Evolutionary conservation across 2,797 vertebrate genomes (phyloP).

Genomic region (Brachyrhaphis roseni): DNA sequence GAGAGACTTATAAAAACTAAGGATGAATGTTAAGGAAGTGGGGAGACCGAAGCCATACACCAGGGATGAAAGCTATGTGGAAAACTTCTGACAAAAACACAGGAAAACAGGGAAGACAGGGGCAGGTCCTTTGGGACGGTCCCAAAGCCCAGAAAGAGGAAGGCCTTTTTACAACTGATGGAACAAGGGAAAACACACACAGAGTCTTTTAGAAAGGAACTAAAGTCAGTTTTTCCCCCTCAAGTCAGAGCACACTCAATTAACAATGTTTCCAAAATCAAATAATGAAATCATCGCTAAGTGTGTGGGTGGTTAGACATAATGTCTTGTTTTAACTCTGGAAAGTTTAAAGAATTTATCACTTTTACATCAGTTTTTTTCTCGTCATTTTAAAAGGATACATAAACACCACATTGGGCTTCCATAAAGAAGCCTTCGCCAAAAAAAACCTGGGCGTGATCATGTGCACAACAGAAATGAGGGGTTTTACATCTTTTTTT

Average conservation of each 20-base stretch:
- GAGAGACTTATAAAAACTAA: conserved; percentile 36
- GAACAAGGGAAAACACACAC: conserved; percentile 57
- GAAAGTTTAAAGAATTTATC: conserved; percentile 25
- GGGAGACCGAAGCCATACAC: conserved; percentile 57
- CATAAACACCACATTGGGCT: conserved; percentile 34
- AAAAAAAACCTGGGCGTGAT: conserved; percentile 52
- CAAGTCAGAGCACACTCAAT: conserved; percentile 28
- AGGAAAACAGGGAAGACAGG: conserved; percentile 71
- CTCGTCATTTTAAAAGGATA: conserved; percentile 24
- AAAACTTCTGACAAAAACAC: conserved; percentile 75
- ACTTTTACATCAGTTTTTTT: conserved; percentile 41
- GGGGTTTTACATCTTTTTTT: conserved; percentile 65
- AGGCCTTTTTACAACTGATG: conserved; percentile 50
- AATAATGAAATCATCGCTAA: conserved; percentile 22
- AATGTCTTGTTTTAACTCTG: conserved; percentile 36
- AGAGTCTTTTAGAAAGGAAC: conserved; percentile 32
- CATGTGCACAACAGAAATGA: conserved; percentile 63
- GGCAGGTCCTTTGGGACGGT: conserved; percentile 66
- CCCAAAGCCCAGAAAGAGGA: conserved; percentile 52
- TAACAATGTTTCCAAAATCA: conserved; percentile 20
- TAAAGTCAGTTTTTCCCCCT: conserved; percentile 51
- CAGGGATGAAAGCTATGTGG: conserved; percentile 65
- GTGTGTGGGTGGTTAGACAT: conserved; percentile 36
- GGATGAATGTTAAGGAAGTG: conserved; percentile 53
- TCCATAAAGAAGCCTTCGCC: conserved; percentile 40